Percentiles rank a stretch among this genome's conserved stretches.
Conservation (phyloP, 2,113 vertebrate genomes). For the Tylochromis polylepis region DNA sequence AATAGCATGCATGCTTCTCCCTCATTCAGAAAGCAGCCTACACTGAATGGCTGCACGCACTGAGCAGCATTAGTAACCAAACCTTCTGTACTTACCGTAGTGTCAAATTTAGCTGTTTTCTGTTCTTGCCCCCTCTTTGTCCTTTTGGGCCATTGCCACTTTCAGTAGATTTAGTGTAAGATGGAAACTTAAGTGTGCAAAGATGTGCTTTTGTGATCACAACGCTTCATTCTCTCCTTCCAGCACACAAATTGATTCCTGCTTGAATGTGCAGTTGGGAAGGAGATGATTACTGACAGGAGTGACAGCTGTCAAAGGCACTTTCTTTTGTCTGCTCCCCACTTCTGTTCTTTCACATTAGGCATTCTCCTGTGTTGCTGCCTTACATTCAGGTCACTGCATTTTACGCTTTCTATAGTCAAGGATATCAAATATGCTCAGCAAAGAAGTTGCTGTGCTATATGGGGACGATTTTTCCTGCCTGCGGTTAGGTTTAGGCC, state of each 20-base stretch:
- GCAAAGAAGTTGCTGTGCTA: background rate
- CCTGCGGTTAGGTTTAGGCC: background rate
- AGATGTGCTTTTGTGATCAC: conserved; percentile 39
- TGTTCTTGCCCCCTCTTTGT: background rate
- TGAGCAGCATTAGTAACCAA: conserved; percentile 34
- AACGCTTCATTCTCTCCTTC: background rate
- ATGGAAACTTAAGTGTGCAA: conserved; percentile 32
- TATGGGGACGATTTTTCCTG: background rate
- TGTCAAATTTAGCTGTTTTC: conserved; percentile 30
- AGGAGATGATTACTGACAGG: background rate
- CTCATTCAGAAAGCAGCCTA: conserved; percentile 1
- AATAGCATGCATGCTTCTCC: conserved; percentile 19
- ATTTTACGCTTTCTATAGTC: background rate
- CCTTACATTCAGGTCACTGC: background rate
- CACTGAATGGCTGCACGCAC: conserved; percentile 29
- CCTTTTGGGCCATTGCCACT: background rate
- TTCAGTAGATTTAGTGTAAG: conserved; percentile 30
- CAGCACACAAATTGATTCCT: background rate
- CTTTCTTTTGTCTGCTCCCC: background rate
- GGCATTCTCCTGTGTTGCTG: background rate
- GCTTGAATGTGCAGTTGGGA: background rate
- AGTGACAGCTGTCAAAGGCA: background rate
- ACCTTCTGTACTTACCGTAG: conserved; percentile 17
- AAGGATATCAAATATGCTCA: background rate
- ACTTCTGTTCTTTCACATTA: background rate